Conservation (phyloP, 1,140 invertebrate species). For the Oryctes rhinoceros region DNA sequence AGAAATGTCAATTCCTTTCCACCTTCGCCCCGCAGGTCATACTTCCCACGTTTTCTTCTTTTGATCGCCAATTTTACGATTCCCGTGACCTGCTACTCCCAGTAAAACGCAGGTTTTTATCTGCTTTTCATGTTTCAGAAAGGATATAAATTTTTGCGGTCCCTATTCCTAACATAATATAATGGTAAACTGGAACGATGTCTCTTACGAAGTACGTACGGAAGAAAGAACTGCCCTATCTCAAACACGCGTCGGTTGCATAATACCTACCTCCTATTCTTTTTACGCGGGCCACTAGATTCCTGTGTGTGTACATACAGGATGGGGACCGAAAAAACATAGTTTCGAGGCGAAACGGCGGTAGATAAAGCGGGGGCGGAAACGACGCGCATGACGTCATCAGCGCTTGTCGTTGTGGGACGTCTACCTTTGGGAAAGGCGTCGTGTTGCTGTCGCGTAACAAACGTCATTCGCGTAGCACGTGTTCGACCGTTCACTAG, state of each 20-base stretch:
- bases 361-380: background rate
- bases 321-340: background rate
- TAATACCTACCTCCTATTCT: background rate
- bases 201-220: too few relatives aligned
- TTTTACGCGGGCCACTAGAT: background rate
- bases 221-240: background rate
- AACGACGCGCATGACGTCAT: constrained; percentile 8
- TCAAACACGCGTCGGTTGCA: background rate
- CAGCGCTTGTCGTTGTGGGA: background rate
- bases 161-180: too few relatives aligned
- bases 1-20: too few relatives aligned
- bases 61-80: too few relatives aligned
- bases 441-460: background rate
- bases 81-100: too few relatives aligned
- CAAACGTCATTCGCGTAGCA: constrained; percentile 1
- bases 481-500: background rate
- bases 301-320: background rate
- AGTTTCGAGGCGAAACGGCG: background rate
- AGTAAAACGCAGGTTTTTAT: too few relatives aligned
- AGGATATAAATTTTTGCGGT: too few relatives aligned
- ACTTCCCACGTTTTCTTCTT: too few relatives aligned
- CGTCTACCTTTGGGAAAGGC: background rate
- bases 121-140: too few relatives aligned
- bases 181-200: too few relatives aligned
- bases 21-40: too few relatives aligned